Conservation (phyloP, 2,113 vertebrate genomes). For the Oryzias celebensis region DNA sequence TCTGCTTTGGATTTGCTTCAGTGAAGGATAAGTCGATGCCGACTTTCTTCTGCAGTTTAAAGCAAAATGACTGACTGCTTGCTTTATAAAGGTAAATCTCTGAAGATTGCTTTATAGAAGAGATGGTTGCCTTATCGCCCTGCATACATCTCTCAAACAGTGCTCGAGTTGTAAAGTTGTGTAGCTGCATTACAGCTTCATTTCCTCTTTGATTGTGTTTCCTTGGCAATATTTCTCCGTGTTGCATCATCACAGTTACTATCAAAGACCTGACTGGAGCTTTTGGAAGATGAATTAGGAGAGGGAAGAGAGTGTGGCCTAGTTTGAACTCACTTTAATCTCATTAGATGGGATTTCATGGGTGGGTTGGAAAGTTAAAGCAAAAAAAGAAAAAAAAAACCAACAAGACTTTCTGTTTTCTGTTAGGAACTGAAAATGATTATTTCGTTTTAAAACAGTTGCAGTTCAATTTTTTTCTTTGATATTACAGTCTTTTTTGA, state of each 20-base stretch:
- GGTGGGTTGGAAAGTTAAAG: conserved; percentile 33
- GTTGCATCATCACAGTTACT: conserved; percentile 68
- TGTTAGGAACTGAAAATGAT: conserved; percentile 21
- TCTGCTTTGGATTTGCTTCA: neutral
- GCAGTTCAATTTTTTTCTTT: no score
- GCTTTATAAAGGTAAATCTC: no score
- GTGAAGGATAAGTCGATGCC: neutral
- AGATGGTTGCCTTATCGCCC: conserved; percentile 21
- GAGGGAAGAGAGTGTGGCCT: conserved; percentile 1
- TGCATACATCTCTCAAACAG: conserved; percentile 21
- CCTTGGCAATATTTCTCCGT: conserved; percentile 57
- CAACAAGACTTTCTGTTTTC: conserved; percentile 17
- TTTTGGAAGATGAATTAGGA: conserved; percentile 18
- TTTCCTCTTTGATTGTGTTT: conserved; percentile 48
- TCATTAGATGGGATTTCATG: conserved; percentile 22
- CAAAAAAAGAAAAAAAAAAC: conserved; percentile 13
- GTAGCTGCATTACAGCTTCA: conserved; percentile 21
- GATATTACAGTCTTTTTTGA: no score
- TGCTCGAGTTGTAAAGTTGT: conserved; percentile 21
- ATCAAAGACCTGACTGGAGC: conserved; percentile 52
- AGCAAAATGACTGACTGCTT: no score
- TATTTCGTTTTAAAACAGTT: neutral
- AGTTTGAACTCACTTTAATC: conserved; percentile 39
- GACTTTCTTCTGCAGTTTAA: neutral
- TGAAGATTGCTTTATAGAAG: neutral